These are phyloP conservation scores for Scaptomyza reducta DNA, from an alignment of 2,888 invertebrate species.

Conservation along the genomic window DNA sequence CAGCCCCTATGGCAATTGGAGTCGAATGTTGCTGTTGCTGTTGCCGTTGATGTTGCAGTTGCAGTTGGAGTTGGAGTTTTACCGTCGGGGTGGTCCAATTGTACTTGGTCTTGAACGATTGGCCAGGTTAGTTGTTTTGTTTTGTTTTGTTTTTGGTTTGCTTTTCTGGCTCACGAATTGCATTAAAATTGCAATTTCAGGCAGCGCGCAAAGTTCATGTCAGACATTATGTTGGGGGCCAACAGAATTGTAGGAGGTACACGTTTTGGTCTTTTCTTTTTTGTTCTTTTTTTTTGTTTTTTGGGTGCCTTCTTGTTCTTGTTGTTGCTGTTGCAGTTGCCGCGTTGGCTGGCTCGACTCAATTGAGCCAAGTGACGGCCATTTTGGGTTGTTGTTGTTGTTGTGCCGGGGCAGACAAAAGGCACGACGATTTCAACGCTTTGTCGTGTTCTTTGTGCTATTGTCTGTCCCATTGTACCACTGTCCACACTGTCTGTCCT, in stretches of 20 bases:
- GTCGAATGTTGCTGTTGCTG: neutral
- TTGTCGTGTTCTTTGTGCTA: constrained; percentile 78
- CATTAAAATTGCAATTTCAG: constrained; percentile 83
- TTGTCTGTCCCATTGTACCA: constrained; percentile 42
- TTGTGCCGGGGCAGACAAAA: constrained; percentile 71
- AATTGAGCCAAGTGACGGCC: constrained; percentile 51
- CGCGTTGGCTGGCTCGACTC: constrained; percentile 52
- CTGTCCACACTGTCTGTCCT: constrained; percentile 9
- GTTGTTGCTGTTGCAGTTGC: constrained; percentile 42
- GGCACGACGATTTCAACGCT: constrained; percentile 82
- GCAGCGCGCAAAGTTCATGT: constrained; percentile 82
- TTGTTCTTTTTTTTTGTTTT: constrained; percentile 13
- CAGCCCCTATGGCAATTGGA: constrained; percentile 44
- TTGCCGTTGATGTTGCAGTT: constrained; percentile 14
- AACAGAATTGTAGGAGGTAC: constrained; percentile 58
- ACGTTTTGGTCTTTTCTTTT: constrained; percentile 30
- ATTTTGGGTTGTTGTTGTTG: constrained; percentile 34
- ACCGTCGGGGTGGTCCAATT: constrained; percentile 77
- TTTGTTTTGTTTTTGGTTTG: neutral
- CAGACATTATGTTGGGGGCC: constrained; percentile 72
- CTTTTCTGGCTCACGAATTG: constrained; percentile 80
- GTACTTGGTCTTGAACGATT: constrained; percentile 78
- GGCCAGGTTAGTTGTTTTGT: constrained; percentile 39
- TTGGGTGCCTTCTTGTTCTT: constrained; percentile 17
- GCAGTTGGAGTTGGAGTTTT: constrained; percentile 21